Percentiles rank a stretch among this genome's conserved stretches.
These are phyloP conservation scores for Odontomyia ornata DNA, from an alignment of 2,888 invertebrate species.

Conservation along the genomic window DNA sequence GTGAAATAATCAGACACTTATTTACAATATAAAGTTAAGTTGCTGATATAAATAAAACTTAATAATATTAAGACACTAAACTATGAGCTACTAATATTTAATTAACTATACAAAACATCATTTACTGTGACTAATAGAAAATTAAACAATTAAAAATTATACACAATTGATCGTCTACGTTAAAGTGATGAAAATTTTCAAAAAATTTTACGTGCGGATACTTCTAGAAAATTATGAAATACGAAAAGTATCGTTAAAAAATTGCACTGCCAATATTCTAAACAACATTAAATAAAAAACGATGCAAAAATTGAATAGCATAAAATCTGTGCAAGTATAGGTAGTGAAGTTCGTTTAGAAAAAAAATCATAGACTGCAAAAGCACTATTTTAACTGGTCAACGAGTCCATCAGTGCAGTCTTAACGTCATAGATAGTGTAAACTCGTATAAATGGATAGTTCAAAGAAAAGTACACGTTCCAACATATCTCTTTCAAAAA, in stretches of 20 bases:
- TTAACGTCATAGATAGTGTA: not conserved
- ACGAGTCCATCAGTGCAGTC: not conserved
- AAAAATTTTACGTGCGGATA: not conserved
- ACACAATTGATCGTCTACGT: not conserved
- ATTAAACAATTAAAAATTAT: not conserved
- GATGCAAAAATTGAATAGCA: not conserved
- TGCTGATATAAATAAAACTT: slow-evolving; percentile 7
- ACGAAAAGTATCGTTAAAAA: not conserved
- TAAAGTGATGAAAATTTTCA: not conserved
- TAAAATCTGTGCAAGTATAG: no score
- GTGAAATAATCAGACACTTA: not conserved
- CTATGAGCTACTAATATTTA: slow-evolving; percentile 11
- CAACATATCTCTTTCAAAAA: slow-evolving; percentile 33
- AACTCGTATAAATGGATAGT: slow-evolving; percentile 23
- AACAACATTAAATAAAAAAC: not conserved
- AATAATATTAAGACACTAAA: slow-evolving; percentile 15
- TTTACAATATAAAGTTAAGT: slow-evolving; percentile 7
- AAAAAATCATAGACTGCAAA: no score
- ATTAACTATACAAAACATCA: not conserved
- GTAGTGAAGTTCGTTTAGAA: no score
- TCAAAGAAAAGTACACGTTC: slow-evolving; percentile 6
- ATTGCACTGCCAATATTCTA: slow-evolving; percentile 37
- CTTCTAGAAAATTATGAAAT: not conserved
- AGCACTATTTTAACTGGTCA: not conserved
- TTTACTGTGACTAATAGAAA: not conserved